Conservation (phyloP, 2,888 invertebrate species). For the Acanthacorydalis orientalis region DNA sequence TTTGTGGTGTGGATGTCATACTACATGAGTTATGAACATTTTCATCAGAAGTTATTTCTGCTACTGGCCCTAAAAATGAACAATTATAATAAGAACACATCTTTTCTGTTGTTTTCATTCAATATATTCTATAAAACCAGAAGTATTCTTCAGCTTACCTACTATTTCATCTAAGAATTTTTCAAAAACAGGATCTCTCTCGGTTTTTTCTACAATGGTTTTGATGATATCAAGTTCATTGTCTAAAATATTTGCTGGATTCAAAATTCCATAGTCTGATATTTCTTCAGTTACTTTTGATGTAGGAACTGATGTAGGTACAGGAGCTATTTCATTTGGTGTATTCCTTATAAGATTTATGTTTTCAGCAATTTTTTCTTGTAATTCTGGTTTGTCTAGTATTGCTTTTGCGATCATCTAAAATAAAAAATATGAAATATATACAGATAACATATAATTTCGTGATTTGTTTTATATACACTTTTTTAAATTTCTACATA, state of each 20-base stretch:
- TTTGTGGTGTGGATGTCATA: slow-evolving; percentile 9
- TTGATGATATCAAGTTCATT: slow-evolving; percentile 29
- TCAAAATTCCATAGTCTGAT: background rate
- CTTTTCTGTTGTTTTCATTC: background rate
- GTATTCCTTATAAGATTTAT: slow-evolving; percentile 28
- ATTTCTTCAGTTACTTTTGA: background rate
- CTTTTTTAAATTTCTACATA: too few relatives aligned
- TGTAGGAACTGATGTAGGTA: background rate
- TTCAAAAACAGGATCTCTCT: slow-evolving; percentile 32
- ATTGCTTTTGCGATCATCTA: slow-evolving; percentile 29
- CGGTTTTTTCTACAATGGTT: slow-evolving; percentile 30
- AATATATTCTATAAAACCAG: background rate
- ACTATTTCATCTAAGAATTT: slow-evolving; percentile 29
- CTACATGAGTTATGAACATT: slow-evolving; percentile 5
- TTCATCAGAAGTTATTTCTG: slow-evolving; percentile 8
- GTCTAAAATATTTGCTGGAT: background rate
- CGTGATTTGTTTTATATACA: too few relatives aligned
- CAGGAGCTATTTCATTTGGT: slow-evolving; percentile 9
- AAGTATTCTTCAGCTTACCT: slow-evolving; percentile 13
- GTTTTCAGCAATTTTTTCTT: slow-evolving; percentile 33
- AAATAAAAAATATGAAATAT: slow-evolving; percentile 8
- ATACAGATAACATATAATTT: too few relatives aligned
- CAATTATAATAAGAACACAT: background rate
- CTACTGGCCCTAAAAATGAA: background rate
- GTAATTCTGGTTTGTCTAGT: slow-evolving; percentile 31